Percentiles rank a stretch among this genome's conserved stretches.
These are phyloP conservation scores for Eupsilia transversa DNA, from an alignment of 2,888 invertebrate species.

Conservation along the genomic window DNA sequence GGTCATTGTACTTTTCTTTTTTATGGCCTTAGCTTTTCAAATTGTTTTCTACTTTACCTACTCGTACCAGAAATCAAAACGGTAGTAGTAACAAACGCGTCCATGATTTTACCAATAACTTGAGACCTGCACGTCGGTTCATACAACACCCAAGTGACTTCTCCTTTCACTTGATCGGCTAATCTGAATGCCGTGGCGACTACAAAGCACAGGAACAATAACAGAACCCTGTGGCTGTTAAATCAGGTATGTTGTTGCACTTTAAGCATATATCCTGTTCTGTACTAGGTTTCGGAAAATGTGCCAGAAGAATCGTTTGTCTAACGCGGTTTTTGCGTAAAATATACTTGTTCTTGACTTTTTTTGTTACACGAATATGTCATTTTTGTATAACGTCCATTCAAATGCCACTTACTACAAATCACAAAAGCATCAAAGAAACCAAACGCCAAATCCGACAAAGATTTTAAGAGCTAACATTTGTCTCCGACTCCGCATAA, in stretches of 20 bases:
- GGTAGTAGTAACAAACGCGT: neutral
- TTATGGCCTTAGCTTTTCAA: neutral
- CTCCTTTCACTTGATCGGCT: conserved; percentile 19
- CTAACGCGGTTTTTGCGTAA: neutral
- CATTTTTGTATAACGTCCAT: neutral
- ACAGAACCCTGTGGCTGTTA: neutral
- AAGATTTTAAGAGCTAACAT: conserved; percentile 37
- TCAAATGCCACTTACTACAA: neutral
- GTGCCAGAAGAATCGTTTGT: neutral
- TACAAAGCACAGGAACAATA: conserved; percentile 16
- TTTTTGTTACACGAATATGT: neutral
- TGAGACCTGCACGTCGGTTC: neutral
- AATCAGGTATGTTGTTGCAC: conserved; percentile 8
- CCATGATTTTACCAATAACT: conserved; percentile 12
- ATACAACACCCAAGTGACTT: conserved; percentile 27
- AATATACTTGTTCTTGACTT: neutral
- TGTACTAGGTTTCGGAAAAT: neutral
- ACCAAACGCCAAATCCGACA: conserved; percentile 28
- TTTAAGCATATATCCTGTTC: conserved; percentile 1
- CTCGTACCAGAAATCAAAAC: neutral
- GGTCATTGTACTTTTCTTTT: neutral
- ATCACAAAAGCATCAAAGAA: conserved; percentile 14
- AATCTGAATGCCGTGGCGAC: conserved; percentile 17
- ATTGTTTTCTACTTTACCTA: neutral
- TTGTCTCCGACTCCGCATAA: conserved; percentile 34